A percentile compares a stretch with the other conserved stretches of the same genome.
Conservation (phyloP, 2,888 invertebrate species). For the Patella caerulea region DNA sequence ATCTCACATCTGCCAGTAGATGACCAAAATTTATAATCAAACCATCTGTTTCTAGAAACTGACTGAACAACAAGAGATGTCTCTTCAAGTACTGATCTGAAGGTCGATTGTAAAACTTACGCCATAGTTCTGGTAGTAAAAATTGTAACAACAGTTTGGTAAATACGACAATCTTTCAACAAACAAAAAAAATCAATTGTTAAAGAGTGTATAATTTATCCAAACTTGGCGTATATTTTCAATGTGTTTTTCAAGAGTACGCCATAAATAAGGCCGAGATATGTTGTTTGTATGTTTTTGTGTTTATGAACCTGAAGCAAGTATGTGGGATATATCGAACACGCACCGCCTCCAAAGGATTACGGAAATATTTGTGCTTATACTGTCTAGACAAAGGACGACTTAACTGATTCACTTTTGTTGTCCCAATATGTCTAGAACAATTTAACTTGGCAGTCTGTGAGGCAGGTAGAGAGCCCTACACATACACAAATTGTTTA, state of each 20-base stretch:
- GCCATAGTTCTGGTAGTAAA: too few relatives aligned
- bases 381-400: conserved; percentile 6
- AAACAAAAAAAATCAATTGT: conserved; percentile 8
- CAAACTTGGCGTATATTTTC: background rate
- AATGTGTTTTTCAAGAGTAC: conserved; percentile 3
- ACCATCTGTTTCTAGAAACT: too few relatives aligned
- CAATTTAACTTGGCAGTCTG: conserved; percentile 1
- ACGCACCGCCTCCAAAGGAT: conserved; percentile 1
- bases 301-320: conserved; percentile 10
- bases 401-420: conserved; percentile 4
- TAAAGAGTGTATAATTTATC: background rate
- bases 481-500: conserved; percentile 4
- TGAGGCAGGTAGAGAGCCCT: background rate
- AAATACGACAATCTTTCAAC: background rate
- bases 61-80: too few relatives aligned
- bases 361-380: background rate
- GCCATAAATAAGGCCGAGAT: background rate
- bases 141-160: too few relatives aligned
- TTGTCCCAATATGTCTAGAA: background rate
- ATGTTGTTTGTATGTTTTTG: background rate
- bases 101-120: too few relatives aligned
- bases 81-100: too few relatives aligned
- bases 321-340: background rate
- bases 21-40: too few relatives aligned
- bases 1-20: too few relatives aligned